Percentiles rank a stretch among this genome's conserved stretches.
Evolutionary conservation across 2,797 vertebrate genomes (phyloP).

Genomic region (Dendrocincla fuliginosa): DNA sequence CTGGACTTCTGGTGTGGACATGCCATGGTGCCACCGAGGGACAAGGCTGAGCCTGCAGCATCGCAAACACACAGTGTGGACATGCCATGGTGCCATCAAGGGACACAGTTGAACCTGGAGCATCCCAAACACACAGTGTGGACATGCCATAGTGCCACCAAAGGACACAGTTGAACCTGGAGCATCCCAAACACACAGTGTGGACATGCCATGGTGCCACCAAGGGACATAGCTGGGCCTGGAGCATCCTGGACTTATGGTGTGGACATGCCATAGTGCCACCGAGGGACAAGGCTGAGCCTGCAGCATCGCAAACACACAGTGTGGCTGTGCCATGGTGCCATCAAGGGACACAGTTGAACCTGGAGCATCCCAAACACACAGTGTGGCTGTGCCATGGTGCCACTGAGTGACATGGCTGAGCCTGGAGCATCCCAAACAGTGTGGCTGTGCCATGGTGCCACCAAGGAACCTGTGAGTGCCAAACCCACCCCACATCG

Average conservation of each 20-base stretch:
- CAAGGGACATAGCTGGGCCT: rapidly evolving
- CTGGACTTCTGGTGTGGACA: rapidly evolving
- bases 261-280: rapidly evolving
- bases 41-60: rapidly evolving
- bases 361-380: rapidly evolving
- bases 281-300: rapidly evolving
- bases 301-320: rapidly evolving
- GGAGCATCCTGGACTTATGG: rapidly evolving
- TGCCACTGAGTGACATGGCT: rapidly evolving
- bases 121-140: rapidly evolving
- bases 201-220: rapidly evolving
- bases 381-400: rapidly evolving
- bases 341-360: rapidly evolving
- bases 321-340: rapidly evolving
- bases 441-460: background rate
- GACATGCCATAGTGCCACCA: background rate
- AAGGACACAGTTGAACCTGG: background rate
- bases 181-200: background rate
- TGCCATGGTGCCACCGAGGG: rapidly evolving
- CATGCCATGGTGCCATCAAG: rapidly evolving
- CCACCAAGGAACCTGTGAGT: background rate
- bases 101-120: rapidly evolving
- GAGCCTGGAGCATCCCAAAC: background rate
- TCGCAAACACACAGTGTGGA: too few relatives aligned
- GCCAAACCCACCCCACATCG: rapidly evolving